Base-by-base conservation (phyloP, 2,113 vertebrate species). In the Chamaea fasciata region DNA sequence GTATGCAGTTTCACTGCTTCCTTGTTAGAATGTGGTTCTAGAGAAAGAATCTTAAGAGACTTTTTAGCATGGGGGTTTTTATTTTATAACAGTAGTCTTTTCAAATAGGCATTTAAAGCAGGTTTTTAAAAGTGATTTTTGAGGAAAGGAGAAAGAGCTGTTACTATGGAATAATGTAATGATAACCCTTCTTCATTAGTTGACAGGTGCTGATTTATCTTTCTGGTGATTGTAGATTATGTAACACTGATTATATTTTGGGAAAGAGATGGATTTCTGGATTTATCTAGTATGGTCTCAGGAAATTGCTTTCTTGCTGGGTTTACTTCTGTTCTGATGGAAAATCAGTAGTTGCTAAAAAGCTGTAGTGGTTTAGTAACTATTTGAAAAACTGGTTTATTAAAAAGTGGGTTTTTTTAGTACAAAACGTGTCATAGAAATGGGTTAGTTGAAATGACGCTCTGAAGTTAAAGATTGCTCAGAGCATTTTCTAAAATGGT, bases 121-220 rank as follows among this genome's bases (percentile, higher is more conserved):
- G 37, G 4, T 47, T 83, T 91, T 70, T 26, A 20, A 67, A 87
- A 67, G 14, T 47, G 37, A 46, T 90, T 89, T 93, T 94, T 93
- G 52, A 86, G 39, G 76, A 85, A 67, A 83, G 74, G 44, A 83
- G 71, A 59, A 93, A 52, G 78, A 74, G 53, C 44, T 44, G 63
- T 67, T 79, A 67, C 59, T 93, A 19, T 46, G 44, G 23, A 37
- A 83, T 83, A 90, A 90, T 67, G 37, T 94, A 78, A 93, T 88
- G 47, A 93, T 84, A 86, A 92, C n/a, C 18, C 31, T 92, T 90
- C 59, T 60, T 89, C 21, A 56, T 87, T 92, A 83, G 68, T 39
- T 95, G 79, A 41, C 90, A 94, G 90, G 79, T 93, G 69, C 64
- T 56, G 90, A 78, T 96, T 93, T 96, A 59, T 94, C 53, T 62